Percentiles rank a stretch among this genome's conserved stretches.
Conservation (phyloP, 2,888 invertebrate genomes). For the Caenorhabditis plicata region DNA sequence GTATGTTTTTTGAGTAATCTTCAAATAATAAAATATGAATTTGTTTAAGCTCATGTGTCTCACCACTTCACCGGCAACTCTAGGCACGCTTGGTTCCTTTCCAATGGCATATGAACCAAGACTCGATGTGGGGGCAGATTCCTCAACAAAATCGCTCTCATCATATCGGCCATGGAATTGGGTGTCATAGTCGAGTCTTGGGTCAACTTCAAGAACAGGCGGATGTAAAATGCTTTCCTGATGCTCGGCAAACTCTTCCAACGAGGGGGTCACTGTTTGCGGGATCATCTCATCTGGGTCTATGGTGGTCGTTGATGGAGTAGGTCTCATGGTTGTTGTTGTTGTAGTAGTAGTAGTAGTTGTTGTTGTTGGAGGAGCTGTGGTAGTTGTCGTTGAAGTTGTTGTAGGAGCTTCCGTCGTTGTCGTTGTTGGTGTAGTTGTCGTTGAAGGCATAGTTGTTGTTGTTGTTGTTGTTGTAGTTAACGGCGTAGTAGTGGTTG, state of each 20-base stretch:
- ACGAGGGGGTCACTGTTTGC: constrained; percentile 10
- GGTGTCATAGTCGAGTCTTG: no score
- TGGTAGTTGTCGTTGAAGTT: neutral
- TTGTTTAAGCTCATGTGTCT: no score
- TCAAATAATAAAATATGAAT: no score
- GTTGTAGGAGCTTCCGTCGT: constrained; percentile 5
- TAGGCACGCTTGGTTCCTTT: constrained; percentile 14
- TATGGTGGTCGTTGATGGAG: no score
- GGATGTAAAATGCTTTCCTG: neutral
- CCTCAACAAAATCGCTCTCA: constrained; percentile 7
- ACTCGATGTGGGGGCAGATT: constrained; percentile 18
- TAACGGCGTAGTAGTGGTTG: constrained; percentile 3
- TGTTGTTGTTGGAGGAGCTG: constrained; percentile 4
- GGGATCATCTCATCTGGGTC: constrained; percentile 5
- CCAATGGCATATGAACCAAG: constrained; percentile 31
- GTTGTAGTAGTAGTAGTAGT: neutral
- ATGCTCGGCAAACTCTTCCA: constrained; percentile 7
- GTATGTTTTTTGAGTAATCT: no score
- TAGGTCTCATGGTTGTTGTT: constrained; percentile 9
- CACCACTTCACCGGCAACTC: neutral
- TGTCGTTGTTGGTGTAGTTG: constrained; percentile 12
- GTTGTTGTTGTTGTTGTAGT: constrained; percentile 5
- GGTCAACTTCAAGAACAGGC: neutral
- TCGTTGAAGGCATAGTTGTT: constrained; percentile 5
- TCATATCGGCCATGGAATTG: no score